phyloP scores from a whole-genome alignment of 2,113 vertebrate genomes.

The Puma concolor region DNA sequence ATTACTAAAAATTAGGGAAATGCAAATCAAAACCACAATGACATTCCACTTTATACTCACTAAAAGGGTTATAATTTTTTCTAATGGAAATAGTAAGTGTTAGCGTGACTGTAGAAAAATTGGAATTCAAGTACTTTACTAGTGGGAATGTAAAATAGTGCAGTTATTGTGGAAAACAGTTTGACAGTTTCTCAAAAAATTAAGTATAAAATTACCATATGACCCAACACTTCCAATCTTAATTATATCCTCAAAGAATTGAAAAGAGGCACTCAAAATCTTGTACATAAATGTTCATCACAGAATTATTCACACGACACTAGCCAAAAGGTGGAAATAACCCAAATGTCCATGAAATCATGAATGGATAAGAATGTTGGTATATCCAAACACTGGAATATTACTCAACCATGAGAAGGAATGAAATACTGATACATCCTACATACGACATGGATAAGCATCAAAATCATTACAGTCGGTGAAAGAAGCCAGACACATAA shows the following conservation, averaged over 20 bases:
- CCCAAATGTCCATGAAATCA: background rate
- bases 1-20: background rate
- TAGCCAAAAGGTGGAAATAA: slow-evolving; percentile 4
- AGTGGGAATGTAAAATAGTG: background rate
- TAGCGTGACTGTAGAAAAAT: background rate
- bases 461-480: background rate
- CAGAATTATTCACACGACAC: background rate
- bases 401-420: background rate
- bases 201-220: background rate
- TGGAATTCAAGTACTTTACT: background rate
- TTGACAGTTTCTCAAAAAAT: background rate
- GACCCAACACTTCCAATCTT: background rate
- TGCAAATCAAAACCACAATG: background rate
- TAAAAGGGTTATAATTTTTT: background rate
- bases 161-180: background rate
- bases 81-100: background rate
- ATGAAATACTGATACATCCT: background rate
- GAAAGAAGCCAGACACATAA: background rate
- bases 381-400: background rate
- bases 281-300: background rate
- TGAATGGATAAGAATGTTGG: background rate
- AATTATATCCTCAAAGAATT: background rate
- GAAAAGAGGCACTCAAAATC: background rate
- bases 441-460: background rate
- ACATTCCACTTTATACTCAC: background rate